Conservation (phyloP, 2,797 vertebrate species). For the Chelon labrosus region DNA sequence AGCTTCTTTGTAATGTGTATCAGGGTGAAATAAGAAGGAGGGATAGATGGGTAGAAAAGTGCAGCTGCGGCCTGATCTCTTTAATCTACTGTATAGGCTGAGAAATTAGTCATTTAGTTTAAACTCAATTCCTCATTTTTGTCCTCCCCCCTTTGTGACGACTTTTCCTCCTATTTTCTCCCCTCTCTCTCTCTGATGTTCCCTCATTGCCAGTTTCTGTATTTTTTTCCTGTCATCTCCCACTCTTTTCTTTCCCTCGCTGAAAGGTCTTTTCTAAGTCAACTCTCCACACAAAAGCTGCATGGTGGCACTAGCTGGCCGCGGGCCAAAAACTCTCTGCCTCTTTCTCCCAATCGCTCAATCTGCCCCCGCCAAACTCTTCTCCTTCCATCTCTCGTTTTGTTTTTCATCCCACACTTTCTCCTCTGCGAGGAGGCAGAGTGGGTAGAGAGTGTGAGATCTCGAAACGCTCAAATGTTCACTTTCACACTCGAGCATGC, state of each 20-base stretch:
- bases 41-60: slow-evolving; percentile 23
- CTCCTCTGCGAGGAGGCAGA: slow-evolving; percentile 48
- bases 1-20: slow-evolving; percentile 6
- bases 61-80: slow-evolving; percentile 49
- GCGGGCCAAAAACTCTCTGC: slow-evolving; percentile 66
- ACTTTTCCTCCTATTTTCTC: slow-evolving; percentile 43
- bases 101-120: slow-evolving; percentile 58
- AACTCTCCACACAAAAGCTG: slow-evolving; percentile 80
- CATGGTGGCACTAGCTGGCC: slow-evolving; percentile 72
- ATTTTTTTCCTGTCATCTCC: slow-evolving; percentile 57
- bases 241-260: slow-evolving; percentile 59
- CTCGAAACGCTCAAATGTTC: slow-evolving; percentile 39
- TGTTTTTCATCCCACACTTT: slow-evolving; percentile 44
- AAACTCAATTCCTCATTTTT: slow-evolving; percentile 45
- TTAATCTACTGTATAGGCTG: slow-evolving; percentile 57
- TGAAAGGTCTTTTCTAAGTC: slow-evolving; percentile 81
- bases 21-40: not conserved
- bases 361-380: slow-evolving; percentile 38
- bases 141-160: slow-evolving; percentile 48
- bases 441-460: slow-evolving; percentile 60
- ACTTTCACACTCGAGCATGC: slow-evolving; percentile 30
- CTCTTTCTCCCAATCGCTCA: slow-evolving; percentile 63
- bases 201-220: slow-evolving; percentile 49
- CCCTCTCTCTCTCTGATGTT: slow-evolving; percentile 26
- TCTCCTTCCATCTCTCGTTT: slow-evolving; percentile 58